These are phyloP conservation scores for Perca schrenkii DNA, from an alignment of 2,113 vertebrate genomes.

Conservation along the genomic window DNA sequence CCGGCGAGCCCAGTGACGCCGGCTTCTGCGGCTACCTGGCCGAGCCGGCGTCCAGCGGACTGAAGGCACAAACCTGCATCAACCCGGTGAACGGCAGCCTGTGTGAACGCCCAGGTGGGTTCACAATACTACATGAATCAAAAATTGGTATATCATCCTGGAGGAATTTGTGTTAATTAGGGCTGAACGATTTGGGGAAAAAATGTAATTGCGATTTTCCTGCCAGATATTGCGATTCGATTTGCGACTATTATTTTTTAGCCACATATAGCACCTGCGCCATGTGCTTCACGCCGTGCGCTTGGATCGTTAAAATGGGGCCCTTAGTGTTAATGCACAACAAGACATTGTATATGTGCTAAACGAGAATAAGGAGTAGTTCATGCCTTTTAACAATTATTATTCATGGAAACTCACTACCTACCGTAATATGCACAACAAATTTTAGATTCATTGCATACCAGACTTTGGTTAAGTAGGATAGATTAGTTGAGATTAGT, in stretches of 20 bases:
- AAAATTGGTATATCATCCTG: neutral
- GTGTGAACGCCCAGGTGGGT: slow-evolving; percentile 93
- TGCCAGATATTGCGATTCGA: too few species aligned
- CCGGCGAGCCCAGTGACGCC: slow-evolving; percentile 92
- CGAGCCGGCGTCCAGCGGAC: slow-evolving; percentile 86
- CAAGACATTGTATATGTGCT: too few species aligned
- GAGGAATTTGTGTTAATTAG: neutral
- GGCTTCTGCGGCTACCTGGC: slow-evolving; percentile 96
- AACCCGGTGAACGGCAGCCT: slow-evolving; percentile 88
- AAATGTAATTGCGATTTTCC: too few species aligned
- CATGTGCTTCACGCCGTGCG: too few species aligned
- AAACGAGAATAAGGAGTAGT: too few species aligned
- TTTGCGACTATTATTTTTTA: too few species aligned
- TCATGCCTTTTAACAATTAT: too few species aligned
- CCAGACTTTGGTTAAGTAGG: neutral
- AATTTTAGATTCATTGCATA: neutral
- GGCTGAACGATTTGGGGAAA: too few species aligned
- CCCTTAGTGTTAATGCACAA: neutral
- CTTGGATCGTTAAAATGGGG: too few species aligned
- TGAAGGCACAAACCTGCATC: slow-evolving; percentile 95
- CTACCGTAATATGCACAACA: too few species aligned
- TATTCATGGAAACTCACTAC: neutral
- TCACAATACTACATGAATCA: fast-evolving
- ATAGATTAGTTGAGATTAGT: too few species aligned
- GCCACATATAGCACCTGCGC: too few species aligned